Base-by-base conservation (phyloP, 2,797 vertebrate genomes). In the Paedocypris micromegethes region DNA sequence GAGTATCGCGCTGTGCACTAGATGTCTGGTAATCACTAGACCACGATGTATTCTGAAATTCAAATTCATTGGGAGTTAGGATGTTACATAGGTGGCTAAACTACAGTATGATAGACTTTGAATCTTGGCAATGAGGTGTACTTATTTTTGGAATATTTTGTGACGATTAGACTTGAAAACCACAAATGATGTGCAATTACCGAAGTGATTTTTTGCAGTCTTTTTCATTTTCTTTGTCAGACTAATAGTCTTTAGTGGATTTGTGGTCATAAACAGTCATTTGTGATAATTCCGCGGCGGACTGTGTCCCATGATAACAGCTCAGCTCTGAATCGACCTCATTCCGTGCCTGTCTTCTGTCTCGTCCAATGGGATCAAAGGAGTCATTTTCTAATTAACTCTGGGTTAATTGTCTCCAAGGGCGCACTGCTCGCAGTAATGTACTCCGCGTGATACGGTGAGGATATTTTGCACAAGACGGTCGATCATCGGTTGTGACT, bases 301-400 rank as follows among this genome's bases (percentile, higher is more conserved):
- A 44, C 48, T 48, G 47, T 37, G 9, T 49, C 5, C 8, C 40
- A 38, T 49, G 49, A 72, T 66, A 65, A 50, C 5, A 66, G 50
- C 8, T 0, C 47, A 42, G 38, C 45, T 53, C 44, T 48, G 45
- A 8, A 55, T 55, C 48, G 64, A 6, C 51, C 54, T 66, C 55
- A 64, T 41, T 42, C 62, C 47, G 60, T 46, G n/a, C 58, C 53
- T 60, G 60, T 48, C 44, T 60, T 70, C 62, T 23, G 49, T 69
- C 70, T 63, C 49, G 7, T 72, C 62, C 72, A 75, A 70, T 72
- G 48, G 58, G 64, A 75, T 66, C 66, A 38, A 23, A 60, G 4
- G n/a, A 40, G 9, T 58, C 7, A 3, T 64, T 75, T 78, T 75
- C 65, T 75, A 70, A 78, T 78, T 73, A 71, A 67, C 64, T 66